Percentiles rank a stretch among this genome's conserved stretches.
These are phyloP conservation scores for Apoderus coryli DNA, from an alignment of 2,888 invertebrate species.

Conservation along the genomic window DNA sequence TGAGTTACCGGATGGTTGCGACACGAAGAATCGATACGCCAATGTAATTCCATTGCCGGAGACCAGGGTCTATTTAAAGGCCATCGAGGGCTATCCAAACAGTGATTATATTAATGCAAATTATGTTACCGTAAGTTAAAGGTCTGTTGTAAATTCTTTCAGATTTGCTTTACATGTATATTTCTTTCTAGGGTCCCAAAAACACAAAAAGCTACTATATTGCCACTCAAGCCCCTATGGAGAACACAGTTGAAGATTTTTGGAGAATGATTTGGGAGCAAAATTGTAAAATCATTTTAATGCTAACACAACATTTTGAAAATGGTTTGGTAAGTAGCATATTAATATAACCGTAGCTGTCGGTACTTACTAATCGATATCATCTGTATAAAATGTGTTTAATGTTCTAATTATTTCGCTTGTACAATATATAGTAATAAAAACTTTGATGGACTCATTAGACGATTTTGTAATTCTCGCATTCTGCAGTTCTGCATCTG, in stretches of 20 bases:
- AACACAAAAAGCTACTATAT: constrained; percentile 76
- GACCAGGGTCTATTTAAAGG: constrained; percentile 65
- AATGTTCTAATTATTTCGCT: too few relatives aligned
- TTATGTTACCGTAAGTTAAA: constrained; percentile 62
- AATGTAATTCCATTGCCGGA: constrained; percentile 91
- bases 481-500: too few relatives aligned
- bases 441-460: too few relatives aligned
- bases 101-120: constrained; percentile 91
- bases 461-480: too few relatives aligned
- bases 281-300: constrained; percentile 73
- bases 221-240: constrained; percentile 80
- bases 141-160: background rate
- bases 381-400: too few relatives aligned
- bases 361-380: too few relatives aligned
- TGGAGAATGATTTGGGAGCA: constrained; percentile 98
- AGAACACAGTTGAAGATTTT: constrained; percentile 74
- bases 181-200: constrained; percentile 59
- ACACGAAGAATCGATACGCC: constrained; percentile 83
- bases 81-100: constrained; percentile 57
- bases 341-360: too few relatives aligned
- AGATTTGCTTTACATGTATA: background rate
- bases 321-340: constrained; percentile 77
- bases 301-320: constrained; percentile 82
- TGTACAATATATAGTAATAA: too few relatives aligned
- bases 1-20: constrained; percentile 75